These are phyloP conservation scores for Tautogolabrus adspersus DNA, from an alignment of 2,113 vertebrate genomes.

Conservation along the genomic window DNA sequence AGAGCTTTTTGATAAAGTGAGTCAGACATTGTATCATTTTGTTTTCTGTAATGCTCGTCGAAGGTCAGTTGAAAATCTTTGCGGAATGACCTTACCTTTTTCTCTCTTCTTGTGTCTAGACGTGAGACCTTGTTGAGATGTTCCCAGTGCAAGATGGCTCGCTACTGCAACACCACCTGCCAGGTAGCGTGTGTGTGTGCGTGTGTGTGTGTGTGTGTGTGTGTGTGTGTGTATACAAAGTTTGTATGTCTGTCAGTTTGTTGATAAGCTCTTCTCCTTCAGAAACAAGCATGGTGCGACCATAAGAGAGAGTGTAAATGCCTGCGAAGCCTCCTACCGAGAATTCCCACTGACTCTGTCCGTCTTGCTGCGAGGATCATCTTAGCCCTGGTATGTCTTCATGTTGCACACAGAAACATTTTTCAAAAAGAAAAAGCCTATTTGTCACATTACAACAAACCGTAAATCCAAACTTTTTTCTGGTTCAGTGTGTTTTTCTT, in stretches of 20 bases:
- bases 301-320: conserved; percentile 93
- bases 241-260: conserved; percentile 13
- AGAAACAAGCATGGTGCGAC: conserved; percentile 92
- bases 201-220: background rate
- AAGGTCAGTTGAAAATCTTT: background rate
- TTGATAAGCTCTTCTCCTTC: conserved; percentile 40
- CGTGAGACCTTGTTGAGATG: conserved; percentile 87
- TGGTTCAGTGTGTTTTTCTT: background rate
- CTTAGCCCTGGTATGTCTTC: conserved; percentile 88
- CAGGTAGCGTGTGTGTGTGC: conserved; percentile 83
- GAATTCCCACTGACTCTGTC: conserved; percentile 92
- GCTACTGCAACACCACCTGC: conserved; percentile 90
- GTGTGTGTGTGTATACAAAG: background rate
- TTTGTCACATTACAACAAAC: background rate
- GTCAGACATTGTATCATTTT: conserved; percentile 14
- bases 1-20: conserved; percentile 9
- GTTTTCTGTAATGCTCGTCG: background rate
- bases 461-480: background rate
- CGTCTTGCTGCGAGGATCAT: conserved; percentile 91
- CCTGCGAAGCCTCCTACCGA: conserved; percentile 86
- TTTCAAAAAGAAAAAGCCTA: background rate
- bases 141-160: conserved; percentile 92
- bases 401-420: background rate
- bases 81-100: conserved; percentile 7
- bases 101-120: conserved; percentile 75